phyloP scores from a whole-genome alignment of 2,888 invertebrate genomes.

The Rhagonycha lutea region DNA sequence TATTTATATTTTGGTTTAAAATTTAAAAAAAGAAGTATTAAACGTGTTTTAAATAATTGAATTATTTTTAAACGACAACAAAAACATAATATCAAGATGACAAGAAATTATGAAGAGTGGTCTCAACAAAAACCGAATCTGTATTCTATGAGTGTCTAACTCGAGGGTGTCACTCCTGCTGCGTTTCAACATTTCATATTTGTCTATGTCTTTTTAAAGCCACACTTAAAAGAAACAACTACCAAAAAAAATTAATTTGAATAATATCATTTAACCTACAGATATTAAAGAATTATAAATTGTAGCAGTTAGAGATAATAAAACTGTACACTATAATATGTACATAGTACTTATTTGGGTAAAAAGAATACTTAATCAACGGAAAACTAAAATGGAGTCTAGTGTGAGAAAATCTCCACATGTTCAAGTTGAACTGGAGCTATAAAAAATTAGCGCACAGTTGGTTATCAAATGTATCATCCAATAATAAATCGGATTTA shows the following conservation, averaged over 20 bases:
- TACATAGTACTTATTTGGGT: not conserved
- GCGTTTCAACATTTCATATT: constrained; percentile 17
- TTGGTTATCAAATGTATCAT: not conserved
- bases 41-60: constrained; percentile 18
- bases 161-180: constrained; percentile 25
- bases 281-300: too few relatives aligned
- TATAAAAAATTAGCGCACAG: not conserved
- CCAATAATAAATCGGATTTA: not conserved
- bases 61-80: constrained; percentile 6
- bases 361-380: not conserved
- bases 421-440: not conserved
- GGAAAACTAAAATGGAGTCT: not conserved
- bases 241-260: not conserved
- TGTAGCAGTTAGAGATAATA: not conserved
- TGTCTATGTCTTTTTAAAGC: constrained; percentile 19
- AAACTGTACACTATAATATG: not conserved
- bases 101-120: constrained; percentile 4
- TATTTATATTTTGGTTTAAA: not conserved
- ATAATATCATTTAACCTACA: not conserved
- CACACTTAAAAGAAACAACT: not conserved
- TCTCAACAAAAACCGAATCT: constrained; percentile 13
- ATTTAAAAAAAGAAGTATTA: constrained; percentile 5
- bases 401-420: not conserved
- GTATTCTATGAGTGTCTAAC: constrained; percentile 21
- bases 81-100: not conserved